Conservation (phyloP, 2,113 vertebrate species). For the Phylloscopus whistleri region DNA sequence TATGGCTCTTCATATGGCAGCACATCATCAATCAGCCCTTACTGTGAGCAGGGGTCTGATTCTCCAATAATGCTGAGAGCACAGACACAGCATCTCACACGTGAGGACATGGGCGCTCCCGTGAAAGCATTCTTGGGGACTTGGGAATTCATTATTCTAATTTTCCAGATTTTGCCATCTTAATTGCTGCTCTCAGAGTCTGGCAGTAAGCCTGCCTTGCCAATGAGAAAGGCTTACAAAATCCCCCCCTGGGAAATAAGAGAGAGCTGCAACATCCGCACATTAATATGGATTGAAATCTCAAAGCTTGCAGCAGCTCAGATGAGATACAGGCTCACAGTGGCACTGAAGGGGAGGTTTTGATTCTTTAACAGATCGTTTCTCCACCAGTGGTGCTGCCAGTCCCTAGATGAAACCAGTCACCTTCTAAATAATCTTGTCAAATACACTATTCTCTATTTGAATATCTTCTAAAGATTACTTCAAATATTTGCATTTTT, state of each 20-base stretch:
- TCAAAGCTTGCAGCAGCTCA: neutral
- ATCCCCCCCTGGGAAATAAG: constrained; percentile 34
- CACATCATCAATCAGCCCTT: neutral
- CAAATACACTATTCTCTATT: neutral
- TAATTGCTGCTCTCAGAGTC: constrained; percentile 8
- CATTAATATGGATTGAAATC: neutral
- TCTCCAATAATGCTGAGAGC: neutral
- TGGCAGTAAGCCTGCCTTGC: constrained; percentile 12
- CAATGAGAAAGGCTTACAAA: neutral
- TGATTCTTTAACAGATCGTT: neutral
- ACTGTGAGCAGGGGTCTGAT: neutral
- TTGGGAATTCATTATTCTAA: neutral
- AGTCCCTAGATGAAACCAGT: neutral
- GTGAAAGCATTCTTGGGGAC: neutral
- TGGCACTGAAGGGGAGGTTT: neutral
- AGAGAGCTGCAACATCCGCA: constrained; percentile 31
- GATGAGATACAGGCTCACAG: neutral
- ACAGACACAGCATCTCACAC: accelerated
- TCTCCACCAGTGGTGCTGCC: neutral
- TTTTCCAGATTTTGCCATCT: constrained; percentile 9
- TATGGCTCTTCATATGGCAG: neutral
- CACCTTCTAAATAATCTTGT: neutral
- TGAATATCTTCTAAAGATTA: neutral
- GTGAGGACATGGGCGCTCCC: accelerated
- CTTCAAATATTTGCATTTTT: neutral